phyloP scores from a whole-genome alignment of 1,140 invertebrate genomes.

The Limonius californicus region DNA sequence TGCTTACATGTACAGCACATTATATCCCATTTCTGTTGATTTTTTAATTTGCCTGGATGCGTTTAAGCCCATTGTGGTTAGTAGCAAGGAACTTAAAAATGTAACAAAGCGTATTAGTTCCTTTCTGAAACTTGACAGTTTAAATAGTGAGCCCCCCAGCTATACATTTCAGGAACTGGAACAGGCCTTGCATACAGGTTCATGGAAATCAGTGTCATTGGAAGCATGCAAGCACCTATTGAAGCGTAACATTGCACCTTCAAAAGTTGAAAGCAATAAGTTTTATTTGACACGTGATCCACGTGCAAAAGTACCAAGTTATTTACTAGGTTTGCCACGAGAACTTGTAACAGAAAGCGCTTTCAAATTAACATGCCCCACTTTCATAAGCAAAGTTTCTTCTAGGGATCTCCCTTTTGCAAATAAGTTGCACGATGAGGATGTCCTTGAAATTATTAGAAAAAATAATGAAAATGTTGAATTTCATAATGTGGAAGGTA shows the following conservation, averaged over 20 bases:
- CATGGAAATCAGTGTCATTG: constrained; percentile 31
- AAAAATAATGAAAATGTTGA: constrained; percentile 46
- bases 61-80: constrained; percentile 49
- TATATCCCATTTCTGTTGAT: constrained; percentile 58
- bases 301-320: constrained; percentile 25
- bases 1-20: constrained; percentile 53
- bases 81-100: constrained; percentile 31
- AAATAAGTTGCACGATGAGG: constrained; percentile 50
- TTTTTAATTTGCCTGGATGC: constrained; percentile 61
- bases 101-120: constrained; percentile 45
- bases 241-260: constrained; percentile 53
- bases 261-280: constrained; percentile 53
- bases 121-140: constrained; percentile 50
- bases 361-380: constrained; percentile 27
- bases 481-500: constrained; percentile 54
- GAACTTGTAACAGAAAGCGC: constrained; percentile 46
- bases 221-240: constrained; percentile 48
- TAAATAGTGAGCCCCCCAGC: constrained; percentile 52
- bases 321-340: constrained; percentile 25
- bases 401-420: constrained; percentile 54
- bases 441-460: constrained; percentile 48
- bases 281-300: constrained; percentile 56
- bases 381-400: constrained; percentile 39
- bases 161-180: constrained; percentile 59
- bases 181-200: constrained; percentile 25